Evolutionary conservation across 2,888 invertebrate genomes (phyloP), one percentile per base, ranked within the genome.

Genomic region (Pteria penguin): DNA sequence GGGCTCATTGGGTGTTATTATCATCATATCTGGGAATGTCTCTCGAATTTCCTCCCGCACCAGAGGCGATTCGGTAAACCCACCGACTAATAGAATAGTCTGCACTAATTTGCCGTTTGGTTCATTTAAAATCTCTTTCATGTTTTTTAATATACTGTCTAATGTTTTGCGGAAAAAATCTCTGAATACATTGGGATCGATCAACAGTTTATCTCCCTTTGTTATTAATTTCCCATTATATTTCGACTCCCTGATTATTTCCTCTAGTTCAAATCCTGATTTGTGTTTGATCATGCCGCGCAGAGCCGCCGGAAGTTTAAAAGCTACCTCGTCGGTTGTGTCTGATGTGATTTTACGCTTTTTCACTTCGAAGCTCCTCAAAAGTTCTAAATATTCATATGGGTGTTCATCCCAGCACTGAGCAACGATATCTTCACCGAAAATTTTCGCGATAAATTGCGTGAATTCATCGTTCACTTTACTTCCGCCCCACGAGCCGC

Each of bases 401-500:
- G 61, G 45, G 33, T 75, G 55, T 3, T 75, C 61, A n/a, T 36
- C n/a, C 54, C 45, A 60, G 27, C 61, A 71, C 32, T 75, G 36
- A 11, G 32, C 27, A 24, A 70, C 60, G 2, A 75, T 45, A 14
- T 63, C 75, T 22, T 71, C 65, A 22, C 75, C 75, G 57, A 75
- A 65, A 2, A 75, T 45, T 11, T 58, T 61, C 14, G 45, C 55
- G 32, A 75, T n/a, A 27, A 75, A 75, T 33, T 60, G 33, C 4
- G 33, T 45, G n/a, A 60, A 75, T 24, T 75, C 70, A 3, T 60
- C 57, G 55, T 75, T 66, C 26, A 75, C 75, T 52, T 66, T 70
- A 18, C 27, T 65, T 3, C 70, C 75, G 24, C 75, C 75, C 75
- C 75, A 75, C 4, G 75, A 70, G 4, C 75, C 75, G 24, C 75